phyloP scores from a whole-genome alignment of 2,797 vertebrate genomes.

The Rallus crepitans region DNA sequence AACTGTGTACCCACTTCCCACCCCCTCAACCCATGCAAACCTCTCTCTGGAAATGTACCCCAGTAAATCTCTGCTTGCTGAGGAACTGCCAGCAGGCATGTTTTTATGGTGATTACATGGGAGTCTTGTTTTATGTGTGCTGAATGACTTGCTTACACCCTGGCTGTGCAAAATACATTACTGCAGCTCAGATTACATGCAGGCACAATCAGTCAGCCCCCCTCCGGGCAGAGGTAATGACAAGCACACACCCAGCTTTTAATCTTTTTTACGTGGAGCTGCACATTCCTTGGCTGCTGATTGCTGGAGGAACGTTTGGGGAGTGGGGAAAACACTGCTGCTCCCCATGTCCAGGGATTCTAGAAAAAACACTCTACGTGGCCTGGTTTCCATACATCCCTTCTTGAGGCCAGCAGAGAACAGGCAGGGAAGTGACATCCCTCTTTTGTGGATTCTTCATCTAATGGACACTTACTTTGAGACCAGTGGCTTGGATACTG shows the following conservation, averaged over 20 bases:
- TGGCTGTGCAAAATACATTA: constrained; percentile 67
- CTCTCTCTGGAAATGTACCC: constrained; percentile 28
- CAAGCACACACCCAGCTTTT: constrained; percentile 67
- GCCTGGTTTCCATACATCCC: neutral
- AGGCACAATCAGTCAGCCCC: constrained; percentile 42
- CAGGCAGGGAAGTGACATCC: neutral
- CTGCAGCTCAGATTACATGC: constrained; percentile 57
- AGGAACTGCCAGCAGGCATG: constrained; percentile 53
- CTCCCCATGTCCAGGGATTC: neutral
- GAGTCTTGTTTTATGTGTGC: constrained; percentile 41
- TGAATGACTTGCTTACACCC: constrained; percentile 59
- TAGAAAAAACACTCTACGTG: neutral
- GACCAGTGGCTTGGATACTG: neutral
- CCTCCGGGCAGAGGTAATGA: constrained; percentile 56
- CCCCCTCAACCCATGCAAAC: neutral
- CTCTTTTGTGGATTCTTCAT: neutral
- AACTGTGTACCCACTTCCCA: neutral
- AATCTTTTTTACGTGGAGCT: constrained; percentile 61
- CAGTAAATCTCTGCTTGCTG: constrained; percentile 43
- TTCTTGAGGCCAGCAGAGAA: neutral
- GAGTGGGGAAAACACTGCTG: neutral
- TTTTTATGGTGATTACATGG: constrained; percentile 52
- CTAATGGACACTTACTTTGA: neutral
- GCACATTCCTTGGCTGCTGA: constrained; percentile 66
- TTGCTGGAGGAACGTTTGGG: neutral